phyloP scores from a whole-genome alignment of 2,888 invertebrate genomes.

The Synanthedon formicaeformis region DNA sequence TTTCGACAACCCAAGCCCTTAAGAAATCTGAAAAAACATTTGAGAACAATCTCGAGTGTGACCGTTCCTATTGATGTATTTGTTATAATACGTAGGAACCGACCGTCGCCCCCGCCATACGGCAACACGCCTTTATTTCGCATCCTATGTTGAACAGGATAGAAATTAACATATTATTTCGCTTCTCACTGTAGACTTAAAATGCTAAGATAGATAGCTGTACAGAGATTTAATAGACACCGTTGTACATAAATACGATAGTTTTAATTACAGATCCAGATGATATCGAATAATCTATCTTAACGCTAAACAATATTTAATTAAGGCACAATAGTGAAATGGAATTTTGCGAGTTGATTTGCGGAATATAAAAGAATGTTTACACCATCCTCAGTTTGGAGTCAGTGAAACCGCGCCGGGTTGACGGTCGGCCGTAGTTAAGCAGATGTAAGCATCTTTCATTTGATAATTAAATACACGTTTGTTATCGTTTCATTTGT shows the following conservation, averaged over 20 bases:
- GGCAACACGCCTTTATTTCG: slow-evolving; percentile 44
- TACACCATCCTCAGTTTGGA: slow-evolving; percentile 54
- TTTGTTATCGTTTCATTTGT: slow-evolving; percentile 69
- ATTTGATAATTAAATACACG: slow-evolving; percentile 54
- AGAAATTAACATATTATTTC: slow-evolving; percentile 29
- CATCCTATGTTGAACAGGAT: slow-evolving; percentile 58
- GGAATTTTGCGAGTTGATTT: slow-evolving; percentile 53
- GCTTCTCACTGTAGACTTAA: slow-evolving; percentile 55
- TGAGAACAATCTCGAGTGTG: not conserved
- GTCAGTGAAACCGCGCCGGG: slow-evolving; percentile 42
- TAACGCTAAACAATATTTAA: slow-evolving; percentile 58
- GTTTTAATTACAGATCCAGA: slow-evolving; percentile 61
- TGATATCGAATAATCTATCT: slow-evolving; percentile 55
- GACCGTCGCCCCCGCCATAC: slow-evolving; percentile 48
- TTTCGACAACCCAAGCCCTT: too few species aligned
- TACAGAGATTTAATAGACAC: slow-evolving; percentile 59
- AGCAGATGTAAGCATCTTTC: slow-evolving; percentile 67
- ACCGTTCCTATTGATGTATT: slow-evolving; percentile 49
- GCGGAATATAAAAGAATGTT: slow-evolving; percentile 47
- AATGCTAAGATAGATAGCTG: slow-evolving; percentile 60
- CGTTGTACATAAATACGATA: slow-evolving; percentile 60
- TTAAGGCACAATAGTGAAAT: slow-evolving; percentile 58
- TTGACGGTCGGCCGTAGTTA: slow-evolving; percentile 60
- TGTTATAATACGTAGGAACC: slow-evolving; percentile 65
- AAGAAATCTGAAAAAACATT: not conserved